Percentiles rank a stretch among this genome's conserved stretches.
These are phyloP conservation scores for Cepaea nemoralis DNA, from an alignment of 1,140 invertebrate species.

Conservation along the genomic window DNA sequence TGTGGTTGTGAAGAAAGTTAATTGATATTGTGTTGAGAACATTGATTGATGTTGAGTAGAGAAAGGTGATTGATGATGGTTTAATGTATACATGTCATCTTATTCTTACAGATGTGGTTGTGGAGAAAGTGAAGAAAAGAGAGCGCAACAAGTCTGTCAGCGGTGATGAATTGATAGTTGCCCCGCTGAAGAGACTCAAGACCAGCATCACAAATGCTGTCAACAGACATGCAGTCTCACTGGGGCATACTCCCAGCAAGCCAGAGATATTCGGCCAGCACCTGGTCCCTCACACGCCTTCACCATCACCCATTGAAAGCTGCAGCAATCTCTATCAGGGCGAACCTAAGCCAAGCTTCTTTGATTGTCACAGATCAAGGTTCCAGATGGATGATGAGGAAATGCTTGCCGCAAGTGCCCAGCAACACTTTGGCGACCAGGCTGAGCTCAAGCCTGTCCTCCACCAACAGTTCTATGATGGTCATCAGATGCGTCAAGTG, in stretches of 20 bases:
- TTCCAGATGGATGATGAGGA: background rate
- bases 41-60: background rate
- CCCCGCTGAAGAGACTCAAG: constrained; percentile 27
- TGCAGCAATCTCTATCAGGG: background rate
- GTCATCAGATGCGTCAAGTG: background rate
- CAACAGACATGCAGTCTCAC: constrained; percentile 35
- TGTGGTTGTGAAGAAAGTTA: background rate
- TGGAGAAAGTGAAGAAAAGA: constrained; percentile 21
- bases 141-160: constrained; percentile 10
- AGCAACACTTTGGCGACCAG: background rate
- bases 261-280: background rate
- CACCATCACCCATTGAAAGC: background rate
- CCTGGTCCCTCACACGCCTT: background rate
- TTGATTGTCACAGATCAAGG: background rate
- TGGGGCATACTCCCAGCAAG: background rate
- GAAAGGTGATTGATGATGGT: too few relatives aligned
- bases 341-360: background rate
- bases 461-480: background rate
- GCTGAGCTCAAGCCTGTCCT: background rate
- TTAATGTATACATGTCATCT: too few relatives aligned
- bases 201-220: constrained; percentile 38
- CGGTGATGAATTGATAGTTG: constrained; percentile 21
- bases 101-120: background rate
- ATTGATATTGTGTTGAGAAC: background rate
- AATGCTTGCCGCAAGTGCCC: background rate